Evolutionary conservation across 2,797 vertebrate species (phyloP).

Genomic region (Liasis olivaceus): DNA sequence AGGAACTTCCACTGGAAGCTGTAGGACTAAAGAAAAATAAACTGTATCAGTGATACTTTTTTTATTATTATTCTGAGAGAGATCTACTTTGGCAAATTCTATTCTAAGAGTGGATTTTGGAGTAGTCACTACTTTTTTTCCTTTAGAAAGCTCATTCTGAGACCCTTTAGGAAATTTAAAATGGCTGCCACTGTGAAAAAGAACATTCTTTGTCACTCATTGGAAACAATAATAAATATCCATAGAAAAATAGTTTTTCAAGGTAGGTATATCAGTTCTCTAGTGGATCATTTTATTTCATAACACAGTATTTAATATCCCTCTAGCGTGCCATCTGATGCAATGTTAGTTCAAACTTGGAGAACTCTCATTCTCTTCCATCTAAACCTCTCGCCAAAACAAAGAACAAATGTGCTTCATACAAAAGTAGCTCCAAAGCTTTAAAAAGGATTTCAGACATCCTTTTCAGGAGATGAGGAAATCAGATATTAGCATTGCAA

Average conservation of each 20-base stretch:
- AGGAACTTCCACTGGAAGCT: neutral
- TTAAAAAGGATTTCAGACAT: neutral
- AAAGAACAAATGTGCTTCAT: neutral
- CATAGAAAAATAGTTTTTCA: neutral
- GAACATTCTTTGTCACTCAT: neutral
- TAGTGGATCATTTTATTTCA: neutral
- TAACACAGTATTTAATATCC: neutral
- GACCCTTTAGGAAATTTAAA: neutral
- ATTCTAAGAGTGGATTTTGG: neutral
- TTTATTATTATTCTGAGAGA: neutral
- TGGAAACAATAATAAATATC: neutral
- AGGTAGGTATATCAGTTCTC: neutral
- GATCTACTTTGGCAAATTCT: neutral
- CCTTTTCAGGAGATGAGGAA: neutral
- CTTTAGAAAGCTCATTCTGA: neutral
- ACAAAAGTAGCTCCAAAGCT: neutral
- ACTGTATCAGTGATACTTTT: neutral
- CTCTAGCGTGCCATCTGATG: neutral
- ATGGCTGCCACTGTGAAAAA: neutral
- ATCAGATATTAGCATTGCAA: neutral
- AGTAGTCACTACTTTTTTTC: neutral
- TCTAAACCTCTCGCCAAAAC: neutral
- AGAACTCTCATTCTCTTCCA: neutral
- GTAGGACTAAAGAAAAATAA: neutral
- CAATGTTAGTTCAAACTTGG: neutral